These are phyloP conservation scores for Onychomys arenicola DNA, from an alignment of 2,797 vertebrate genomes.

Conservation along the genomic window DNA sequence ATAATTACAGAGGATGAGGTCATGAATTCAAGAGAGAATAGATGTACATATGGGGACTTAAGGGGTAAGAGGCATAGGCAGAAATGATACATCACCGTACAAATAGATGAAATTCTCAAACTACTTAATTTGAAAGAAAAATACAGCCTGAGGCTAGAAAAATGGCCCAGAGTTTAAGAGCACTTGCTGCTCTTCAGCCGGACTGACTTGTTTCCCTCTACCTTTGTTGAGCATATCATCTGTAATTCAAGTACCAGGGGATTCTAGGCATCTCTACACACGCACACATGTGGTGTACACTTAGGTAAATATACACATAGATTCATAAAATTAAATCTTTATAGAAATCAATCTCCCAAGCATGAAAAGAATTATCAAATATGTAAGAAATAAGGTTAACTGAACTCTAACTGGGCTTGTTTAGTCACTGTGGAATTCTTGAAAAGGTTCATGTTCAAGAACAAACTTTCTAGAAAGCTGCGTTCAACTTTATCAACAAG, in stretches of 20 bases:
- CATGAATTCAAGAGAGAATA: background rate
- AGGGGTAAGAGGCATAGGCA: fast-evolving
- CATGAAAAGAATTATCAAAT: background rate
- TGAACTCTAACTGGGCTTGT: background rate
- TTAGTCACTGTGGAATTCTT: background rate
- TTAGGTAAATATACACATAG: background rate
- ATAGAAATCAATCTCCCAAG: background rate
- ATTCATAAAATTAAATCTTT: background rate
- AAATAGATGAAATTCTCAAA: background rate
- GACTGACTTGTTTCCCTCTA: background rate
- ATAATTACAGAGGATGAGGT: background rate
- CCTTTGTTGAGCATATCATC: background rate
- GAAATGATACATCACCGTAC: background rate
- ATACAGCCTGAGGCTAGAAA: background rate
- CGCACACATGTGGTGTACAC: background rate
- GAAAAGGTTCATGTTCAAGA: background rate
- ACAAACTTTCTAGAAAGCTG: background rate
- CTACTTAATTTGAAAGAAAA: background rate
- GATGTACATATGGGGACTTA: fast-evolving
- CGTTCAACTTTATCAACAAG: background rate
- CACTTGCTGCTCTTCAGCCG: background rate
- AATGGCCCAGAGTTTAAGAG: background rate
- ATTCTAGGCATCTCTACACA: background rate
- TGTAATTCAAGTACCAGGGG: background rate
- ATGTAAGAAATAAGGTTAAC: background rate